Evolutionary conservation across 2,888 invertebrate species (phyloP).

Genomic region (Chalcis sispes): DNA sequence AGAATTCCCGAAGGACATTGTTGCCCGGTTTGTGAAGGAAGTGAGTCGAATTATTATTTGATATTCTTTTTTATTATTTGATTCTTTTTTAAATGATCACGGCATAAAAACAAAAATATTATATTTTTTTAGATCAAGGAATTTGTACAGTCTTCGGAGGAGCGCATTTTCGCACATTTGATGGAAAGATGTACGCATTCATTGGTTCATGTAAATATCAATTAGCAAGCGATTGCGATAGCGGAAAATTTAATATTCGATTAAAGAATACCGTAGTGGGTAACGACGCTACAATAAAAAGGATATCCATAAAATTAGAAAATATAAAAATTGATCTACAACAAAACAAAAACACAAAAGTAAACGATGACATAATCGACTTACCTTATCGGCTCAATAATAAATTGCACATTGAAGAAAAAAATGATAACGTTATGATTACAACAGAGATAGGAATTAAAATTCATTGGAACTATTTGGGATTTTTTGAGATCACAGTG

Average conservation of each 20-base stretch:
- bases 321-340: constrained; percentile 88
- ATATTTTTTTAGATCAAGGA: constrained; percentile 53
- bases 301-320: constrained; percentile 86
- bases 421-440: constrained; percentile 82
- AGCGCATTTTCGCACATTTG: constrained; percentile 96
- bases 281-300: constrained; percentile 93
- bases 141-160: constrained; percentile 95
- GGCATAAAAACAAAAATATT: not conserved
- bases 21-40: constrained; percentile 90
- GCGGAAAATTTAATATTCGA: constrained; percentile 88
- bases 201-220: constrained; percentile 96
- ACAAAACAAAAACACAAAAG: constrained; percentile 89
- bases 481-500: constrained; percentile 90
- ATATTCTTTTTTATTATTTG: not conserved
- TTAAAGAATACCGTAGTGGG: constrained; percentile 78
- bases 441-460: constrained; percentile 86
- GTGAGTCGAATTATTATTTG: constrained; percentile 66
- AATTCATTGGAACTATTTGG: constrained; percentile 94
- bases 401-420: constrained; percentile 79
- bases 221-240: constrained; percentile 88
- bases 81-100: too few relatives aligned
- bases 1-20: constrained; percentile 88
- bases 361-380: constrained; percentile 86
- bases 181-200: constrained; percentile 94
- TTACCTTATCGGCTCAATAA: constrained; percentile 82